Evolutionary conservation across 2,797 vertebrate species (phyloP), one percentile per base, ranked within the genome.

Genomic region (Centroberyx gerrardi): DNA sequence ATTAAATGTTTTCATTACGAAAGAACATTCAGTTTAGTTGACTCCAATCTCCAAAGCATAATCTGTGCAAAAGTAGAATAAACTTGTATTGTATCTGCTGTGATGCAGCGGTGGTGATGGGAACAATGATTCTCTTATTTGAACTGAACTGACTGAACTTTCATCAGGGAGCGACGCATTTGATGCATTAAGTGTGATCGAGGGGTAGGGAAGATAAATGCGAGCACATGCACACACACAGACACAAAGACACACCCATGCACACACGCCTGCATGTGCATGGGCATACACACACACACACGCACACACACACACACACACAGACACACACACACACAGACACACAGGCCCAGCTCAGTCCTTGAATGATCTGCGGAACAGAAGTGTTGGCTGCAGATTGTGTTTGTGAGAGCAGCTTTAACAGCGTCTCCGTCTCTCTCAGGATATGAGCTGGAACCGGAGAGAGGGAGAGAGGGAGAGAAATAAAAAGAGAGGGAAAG

Each of bases 361-460:
- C 10, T 40, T 68, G 60, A 64, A 68, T 72, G 72, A 68, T 77
- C 28, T 82, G 69, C 27, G 0, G 66, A 80, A 72, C 68, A 81
- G 60, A 75, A 72, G 68, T 69, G 72, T 61, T 79, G 72, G 83
- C 76, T 15, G n/a, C 7, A 5, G 64, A 55, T 28, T 33, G 54
- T 63, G 76, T 82, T 74, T 68, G 76, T 81, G 68, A 55, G 53
- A 72, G 62, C 44, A 54, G 58, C 64, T 80, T 65, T 44, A 68
- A 55, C 52, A 62, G 29, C 75, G 49, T 31, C 49, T 28, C 22
- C 13, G 3, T 59, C 67, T 81, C 75, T 81, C 60, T 55, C 68
- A 82, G 72, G 72, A 82, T 62, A 48, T 33, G 58, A 76, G 76
- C 62, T 68, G 72, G 63, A 85, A 71, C 46, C 46, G 49, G 31